Percentiles rank a stretch among this genome's conserved stretches.
Evolutionary conservation across 2,888 invertebrate species (phyloP).

Genomic region (Chymomyza amoena): DNA sequence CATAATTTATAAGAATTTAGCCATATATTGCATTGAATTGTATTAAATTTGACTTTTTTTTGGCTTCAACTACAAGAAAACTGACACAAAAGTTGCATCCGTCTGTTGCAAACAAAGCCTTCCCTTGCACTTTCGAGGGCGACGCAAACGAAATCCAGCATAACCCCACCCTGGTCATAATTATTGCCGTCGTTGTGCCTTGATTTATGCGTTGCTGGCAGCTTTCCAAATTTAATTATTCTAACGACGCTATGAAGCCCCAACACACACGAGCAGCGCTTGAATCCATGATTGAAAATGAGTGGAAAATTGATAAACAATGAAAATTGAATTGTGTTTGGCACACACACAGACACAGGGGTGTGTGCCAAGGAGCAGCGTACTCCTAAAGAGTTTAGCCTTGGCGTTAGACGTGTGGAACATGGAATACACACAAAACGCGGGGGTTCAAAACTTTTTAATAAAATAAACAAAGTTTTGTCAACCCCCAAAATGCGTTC

Average conservation of each 20-base stretch:
- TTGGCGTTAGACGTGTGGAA: neutral
- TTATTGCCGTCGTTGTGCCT: constrained; percentile 25
- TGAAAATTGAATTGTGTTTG: constrained; percentile 71
- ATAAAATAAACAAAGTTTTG: constrained; percentile 70
- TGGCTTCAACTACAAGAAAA: neutral
- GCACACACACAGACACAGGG: constrained; percentile 39
- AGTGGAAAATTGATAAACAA: constrained; percentile 77
- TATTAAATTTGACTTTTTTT: constrained; percentile 35
- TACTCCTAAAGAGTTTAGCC: neutral
- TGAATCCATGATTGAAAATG: constrained; percentile 47
- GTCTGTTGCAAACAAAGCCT: constrained; percentile 8
- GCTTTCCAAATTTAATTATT: constrained; percentile 76
- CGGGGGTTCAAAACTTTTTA: constrained; percentile 41
- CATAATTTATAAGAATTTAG: constrained; percentile 14
- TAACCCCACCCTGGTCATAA: neutral
- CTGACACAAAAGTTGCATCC: neutral
- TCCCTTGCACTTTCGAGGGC: constrained; percentile 45
- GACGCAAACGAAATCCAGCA: constrained; percentile 3
- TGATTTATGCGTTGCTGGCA: constrained; percentile 73
- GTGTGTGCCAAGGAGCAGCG: neutral
- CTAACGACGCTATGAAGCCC: constrained; percentile 60
- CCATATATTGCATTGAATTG: neutral
- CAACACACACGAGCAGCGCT: constrained; percentile 17
- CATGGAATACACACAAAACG: constrained; percentile 38
- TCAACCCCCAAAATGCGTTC: constrained; percentile 29